phyloP scores from a whole-genome alignment of 2,888 invertebrate species.

The Cheilosia vulpina region DNA sequence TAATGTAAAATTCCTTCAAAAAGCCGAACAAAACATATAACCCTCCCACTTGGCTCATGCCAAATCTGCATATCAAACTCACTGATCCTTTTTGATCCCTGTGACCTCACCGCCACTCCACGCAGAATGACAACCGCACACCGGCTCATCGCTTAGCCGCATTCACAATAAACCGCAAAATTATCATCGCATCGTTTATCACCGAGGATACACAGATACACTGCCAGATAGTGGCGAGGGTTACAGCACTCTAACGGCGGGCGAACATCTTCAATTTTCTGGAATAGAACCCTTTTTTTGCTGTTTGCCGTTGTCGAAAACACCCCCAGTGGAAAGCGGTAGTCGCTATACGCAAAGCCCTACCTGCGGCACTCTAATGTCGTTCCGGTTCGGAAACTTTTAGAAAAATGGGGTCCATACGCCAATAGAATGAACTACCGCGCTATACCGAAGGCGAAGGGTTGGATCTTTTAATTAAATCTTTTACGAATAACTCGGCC shows the following conservation, averaged over 20 bases:
- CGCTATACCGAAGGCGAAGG: slow-evolving; percentile 54
- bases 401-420: slow-evolving; percentile 56
- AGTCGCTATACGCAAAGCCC: slow-evolving; percentile 31
- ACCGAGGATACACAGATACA: slow-evolving; percentile 58
- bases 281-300: slow-evolving; percentile 52
- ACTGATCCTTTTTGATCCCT: slow-evolving; percentile 75
- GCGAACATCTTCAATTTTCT: slow-evolving; percentile 28
- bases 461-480: slow-evolving; percentile 73
- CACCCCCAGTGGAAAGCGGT: slow-evolving; percentile 50
- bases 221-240: slow-evolving; percentile 43
- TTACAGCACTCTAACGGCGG: slow-evolving; percentile 11
- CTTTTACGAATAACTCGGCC: slow-evolving; percentile 47
- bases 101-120: slow-evolving; percentile 57
- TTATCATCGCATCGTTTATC: slow-evolving; percentile 75
- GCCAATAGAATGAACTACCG: slow-evolving; percentile 16
- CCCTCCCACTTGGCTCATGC: slow-evolving; percentile 54
- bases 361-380: slow-evolving; percentile 74
- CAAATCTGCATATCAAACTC: slow-evolving; percentile 75
- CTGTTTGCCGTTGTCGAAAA: slow-evolving; percentile 8
- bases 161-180: slow-evolving; percentile 72
- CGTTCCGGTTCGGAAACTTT: slow-evolving; percentile 73
- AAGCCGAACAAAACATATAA: slow-evolving; percentile 47
- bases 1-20: slow-evolving; percentile 64
- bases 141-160: slow-evolving; percentile 66
- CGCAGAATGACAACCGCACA: slow-evolving; percentile 62